Percentiles rank a stretch among this genome's conserved stretches.
These are phyloP conservation scores for Drosophila pseudotakahashii DNA, from an alignment of 2,888 invertebrate genomes.

Conservation along the genomic window DNA sequence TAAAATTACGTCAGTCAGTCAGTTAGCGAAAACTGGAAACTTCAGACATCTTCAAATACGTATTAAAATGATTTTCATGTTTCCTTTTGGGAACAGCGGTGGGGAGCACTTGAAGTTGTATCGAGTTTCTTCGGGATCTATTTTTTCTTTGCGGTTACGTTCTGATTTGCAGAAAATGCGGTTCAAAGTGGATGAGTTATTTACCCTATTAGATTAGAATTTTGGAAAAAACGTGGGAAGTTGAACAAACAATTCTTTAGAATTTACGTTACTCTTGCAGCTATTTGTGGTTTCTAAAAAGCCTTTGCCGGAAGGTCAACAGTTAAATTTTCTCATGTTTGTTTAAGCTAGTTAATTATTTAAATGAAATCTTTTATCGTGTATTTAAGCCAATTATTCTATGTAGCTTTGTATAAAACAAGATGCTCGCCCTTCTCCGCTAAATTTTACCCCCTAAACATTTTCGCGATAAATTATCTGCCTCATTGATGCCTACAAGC, in stretches of 20 bases:
- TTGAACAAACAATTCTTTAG: not conserved
- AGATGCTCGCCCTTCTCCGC: not conserved
- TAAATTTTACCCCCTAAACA: not conserved
- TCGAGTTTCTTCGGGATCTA: conserved; percentile 25
- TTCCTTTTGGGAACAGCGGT: conserved; percentile 21
- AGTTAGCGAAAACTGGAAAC: conserved; percentile 47
- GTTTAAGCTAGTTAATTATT: conserved; percentile 10
- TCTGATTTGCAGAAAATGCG: conserved; percentile 23
- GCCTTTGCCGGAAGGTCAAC: not conserved
- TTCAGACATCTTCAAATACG: conserved; percentile 45
- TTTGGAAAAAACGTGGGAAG: not conserved
- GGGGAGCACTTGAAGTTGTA: conserved; percentile 43
- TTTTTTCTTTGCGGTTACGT: conserved; percentile 22
- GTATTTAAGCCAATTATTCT: not conserved
- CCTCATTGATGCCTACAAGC: conserved; percentile 27
- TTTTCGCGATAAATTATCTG: conserved; percentile 14
- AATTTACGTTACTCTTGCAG: not conserved
- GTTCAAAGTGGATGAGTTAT: conserved; percentile 29
- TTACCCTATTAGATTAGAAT: conserved; percentile 10
- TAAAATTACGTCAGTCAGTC: conserved; percentile 53
- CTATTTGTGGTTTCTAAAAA: not conserved
- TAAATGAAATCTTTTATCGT: conserved; percentile 3
- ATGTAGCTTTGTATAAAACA: not conserved
- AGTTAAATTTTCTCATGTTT: not conserved
- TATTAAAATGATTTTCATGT: conserved; percentile 42